Evolutionary conservation across 2,113 vertebrate genomes (phyloP).

Genomic region (Rhodinocichla rosea): DNA sequence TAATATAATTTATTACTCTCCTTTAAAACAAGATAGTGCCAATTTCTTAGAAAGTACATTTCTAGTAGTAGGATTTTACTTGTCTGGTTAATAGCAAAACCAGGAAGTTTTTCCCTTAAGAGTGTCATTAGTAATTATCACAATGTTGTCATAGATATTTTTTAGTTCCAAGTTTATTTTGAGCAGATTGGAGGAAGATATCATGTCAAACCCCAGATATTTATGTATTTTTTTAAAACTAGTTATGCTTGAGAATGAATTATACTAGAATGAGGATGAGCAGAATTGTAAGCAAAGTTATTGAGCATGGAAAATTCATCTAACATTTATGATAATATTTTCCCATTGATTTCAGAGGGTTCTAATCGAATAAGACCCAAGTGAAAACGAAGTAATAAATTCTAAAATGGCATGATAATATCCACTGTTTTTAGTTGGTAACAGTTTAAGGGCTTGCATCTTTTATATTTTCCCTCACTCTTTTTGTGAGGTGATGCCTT

Average conservation of each 20-base stretch:
- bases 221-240: background rate
- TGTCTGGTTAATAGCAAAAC: background rate
- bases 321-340: background rate
- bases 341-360: background rate
- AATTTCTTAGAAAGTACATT: background rate
- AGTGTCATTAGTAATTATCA: slow-evolving; percentile 11
- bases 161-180: slow-evolving; percentile 39
- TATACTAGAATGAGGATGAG: background rate
- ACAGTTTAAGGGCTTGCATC: background rate
- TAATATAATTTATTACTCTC: background rate
- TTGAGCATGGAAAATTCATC: background rate
- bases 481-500: background rate
- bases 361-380: background rate
- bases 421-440: background rate
- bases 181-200: slow-evolving; percentile 37
- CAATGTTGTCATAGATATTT: background rate
- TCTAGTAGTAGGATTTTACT: background rate
- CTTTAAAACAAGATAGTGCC: background rate
- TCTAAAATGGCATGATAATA: background rate
- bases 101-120: background rate
- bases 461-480: background rate
- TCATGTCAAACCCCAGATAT: background rate
- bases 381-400: background rate
- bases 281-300: background rate
- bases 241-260: background rate